Evolutionary conservation across 2,888 invertebrate species (phyloP).

Genomic region (Eurois occulta): DNA sequence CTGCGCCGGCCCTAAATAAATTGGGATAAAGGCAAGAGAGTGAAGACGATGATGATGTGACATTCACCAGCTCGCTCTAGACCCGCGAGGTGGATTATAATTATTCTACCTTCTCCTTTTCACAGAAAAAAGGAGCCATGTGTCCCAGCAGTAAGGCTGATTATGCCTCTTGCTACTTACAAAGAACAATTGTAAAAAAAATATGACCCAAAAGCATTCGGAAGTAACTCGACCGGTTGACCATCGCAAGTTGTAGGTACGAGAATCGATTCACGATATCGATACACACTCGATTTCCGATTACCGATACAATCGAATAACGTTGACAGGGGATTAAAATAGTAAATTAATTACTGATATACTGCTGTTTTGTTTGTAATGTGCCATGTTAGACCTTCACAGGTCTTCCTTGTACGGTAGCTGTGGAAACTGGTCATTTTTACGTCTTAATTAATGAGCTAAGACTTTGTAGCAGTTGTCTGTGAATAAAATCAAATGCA

Average conservation of each 20-base stretch:
- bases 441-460: conserved; percentile 15
- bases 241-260: conserved; percentile 57
- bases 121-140: neutral
- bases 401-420: conserved; percentile 62
- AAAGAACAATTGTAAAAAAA: conserved; percentile 39
- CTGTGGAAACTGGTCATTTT: conserved; percentile 21
- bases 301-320: conserved; percentile 67
- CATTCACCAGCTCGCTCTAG: neutral
- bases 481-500: too few species aligned
- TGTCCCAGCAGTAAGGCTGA: neutral
- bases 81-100: neutral
- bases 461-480: neutral
- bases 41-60: too few species aligned
- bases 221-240: conserved; percentile 64
- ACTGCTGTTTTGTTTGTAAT: conserved; percentile 51
- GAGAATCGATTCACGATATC: conserved; percentile 69
- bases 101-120: too few species aligned
- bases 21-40: too few species aligned
- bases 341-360: conserved; percentile 55
- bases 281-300: conserved; percentile 66
- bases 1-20: too few species aligned
- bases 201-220: conserved; percentile 57
- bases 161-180: neutral
- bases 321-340: conserved; percentile 65
- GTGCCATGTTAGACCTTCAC: conserved; percentile 64